Conservation (phyloP, 2,113 vertebrate genomes). For the Rhynchomys soricoides region DNA sequence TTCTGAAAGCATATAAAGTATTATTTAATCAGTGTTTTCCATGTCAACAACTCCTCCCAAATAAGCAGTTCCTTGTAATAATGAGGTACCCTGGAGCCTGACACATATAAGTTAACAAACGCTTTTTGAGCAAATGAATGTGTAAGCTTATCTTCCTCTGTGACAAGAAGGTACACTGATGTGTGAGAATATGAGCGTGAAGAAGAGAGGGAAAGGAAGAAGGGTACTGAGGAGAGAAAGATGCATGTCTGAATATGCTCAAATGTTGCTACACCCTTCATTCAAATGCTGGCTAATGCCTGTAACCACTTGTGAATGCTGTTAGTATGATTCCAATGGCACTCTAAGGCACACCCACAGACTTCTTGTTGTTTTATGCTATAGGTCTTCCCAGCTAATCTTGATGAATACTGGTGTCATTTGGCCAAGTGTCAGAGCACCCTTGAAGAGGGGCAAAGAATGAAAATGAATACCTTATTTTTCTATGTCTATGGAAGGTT, state of each 20-base stretch:
- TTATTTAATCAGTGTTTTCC: background rate
- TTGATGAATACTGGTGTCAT: background rate
- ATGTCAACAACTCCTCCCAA: background rate
- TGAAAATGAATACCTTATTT: background rate
- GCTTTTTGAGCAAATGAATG: background rate
- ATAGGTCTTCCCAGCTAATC: background rate
- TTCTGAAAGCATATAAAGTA: background rate
- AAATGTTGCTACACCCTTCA: accelerated
- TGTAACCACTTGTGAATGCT: background rate
- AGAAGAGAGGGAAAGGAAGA: background rate
- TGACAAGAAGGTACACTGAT: background rate
- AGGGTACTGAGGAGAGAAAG: background rate
- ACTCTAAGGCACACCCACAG: background rate
- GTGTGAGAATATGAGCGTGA: background rate
- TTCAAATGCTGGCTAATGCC: background rate
- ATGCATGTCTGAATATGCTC: accelerated
- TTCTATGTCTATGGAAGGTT: background rate
- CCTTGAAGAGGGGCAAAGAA: background rate
- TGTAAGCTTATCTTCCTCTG: background rate
- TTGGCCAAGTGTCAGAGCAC: background rate
- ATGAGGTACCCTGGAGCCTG: background rate
- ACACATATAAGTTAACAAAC: background rate
- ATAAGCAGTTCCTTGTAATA: background rate
- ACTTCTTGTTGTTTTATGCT: background rate
- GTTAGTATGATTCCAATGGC: background rate